phyloP scores from a whole-genome alignment of 2,797 vertebrate species.

The Pipistrellus pygmaeus region DNA sequence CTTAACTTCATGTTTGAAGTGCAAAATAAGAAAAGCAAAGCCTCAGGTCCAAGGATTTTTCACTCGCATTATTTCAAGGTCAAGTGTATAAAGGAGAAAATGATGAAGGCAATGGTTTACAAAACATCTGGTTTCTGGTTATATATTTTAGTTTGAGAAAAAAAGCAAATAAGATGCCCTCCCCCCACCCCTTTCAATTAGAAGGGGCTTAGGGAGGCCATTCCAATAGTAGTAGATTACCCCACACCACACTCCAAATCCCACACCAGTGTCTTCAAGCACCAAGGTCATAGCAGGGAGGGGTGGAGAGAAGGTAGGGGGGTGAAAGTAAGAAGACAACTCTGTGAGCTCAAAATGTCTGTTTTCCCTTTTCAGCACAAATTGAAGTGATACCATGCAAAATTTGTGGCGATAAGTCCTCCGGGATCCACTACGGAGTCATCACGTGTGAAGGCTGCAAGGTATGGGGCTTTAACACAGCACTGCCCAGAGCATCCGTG shows the following conservation, averaged over 20 bases:
- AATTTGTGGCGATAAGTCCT: slow-evolving; percentile 99
- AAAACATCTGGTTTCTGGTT: background rate
- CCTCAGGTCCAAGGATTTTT: background rate
- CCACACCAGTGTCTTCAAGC: background rate
- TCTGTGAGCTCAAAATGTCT: slow-evolving; percentile 76
- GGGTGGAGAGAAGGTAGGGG: background rate
- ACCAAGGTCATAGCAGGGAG: background rate
- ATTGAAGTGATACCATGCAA: slow-evolving; percentile 99
- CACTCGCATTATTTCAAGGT: background rate
- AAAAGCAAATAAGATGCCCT: background rate
- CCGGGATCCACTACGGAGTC: slow-evolving; percentile 99
- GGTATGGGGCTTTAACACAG: slow-evolving; percentile 88
- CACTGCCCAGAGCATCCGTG: slow-evolving; percentile 37
- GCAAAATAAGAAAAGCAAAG: slow-evolving; percentile 13
- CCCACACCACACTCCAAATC: no score
- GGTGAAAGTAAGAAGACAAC: slow-evolving; percentile 64
- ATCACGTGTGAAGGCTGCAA: slow-evolving; percentile 99
- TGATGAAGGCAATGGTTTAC: background rate
- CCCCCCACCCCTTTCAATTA: background rate
- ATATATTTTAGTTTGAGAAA: background rate
- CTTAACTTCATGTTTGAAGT: slow-evolving; percentile 8
- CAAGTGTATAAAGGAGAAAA: slow-evolving; percentile 21
- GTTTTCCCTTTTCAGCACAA: slow-evolving; percentile 93
- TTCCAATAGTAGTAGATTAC: background rate
- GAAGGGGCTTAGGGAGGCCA: background rate